Base-by-base conservation (phyloP, 2,797 vertebrate species). In the Sciurus carolinensis region DNA sequence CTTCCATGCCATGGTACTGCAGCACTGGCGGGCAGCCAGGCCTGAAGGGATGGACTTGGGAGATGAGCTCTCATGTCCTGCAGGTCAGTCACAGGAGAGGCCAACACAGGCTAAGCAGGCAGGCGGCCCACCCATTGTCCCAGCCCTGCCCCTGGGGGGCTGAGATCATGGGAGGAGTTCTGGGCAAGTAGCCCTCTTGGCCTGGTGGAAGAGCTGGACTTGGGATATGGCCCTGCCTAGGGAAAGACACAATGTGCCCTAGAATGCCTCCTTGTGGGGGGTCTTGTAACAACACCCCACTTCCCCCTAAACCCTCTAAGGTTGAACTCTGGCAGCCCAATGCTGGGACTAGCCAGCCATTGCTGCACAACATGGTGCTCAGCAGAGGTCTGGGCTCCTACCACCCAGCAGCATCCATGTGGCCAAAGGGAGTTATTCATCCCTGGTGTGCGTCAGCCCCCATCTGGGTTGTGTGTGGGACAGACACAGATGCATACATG, bases 381-480 rank as follows among this genome's bases (percentile, higher is more conserved):
- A 81, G 79, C 54, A 64, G 47, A 96, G 85, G 62, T 87, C 81
- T 94, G 80, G 72, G 59, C 73, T 94, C 88, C 86, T 81, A 66
- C 71, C 81, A 22, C 79, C 54, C 76, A 57, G 75, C 79, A 84
- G 24, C 87, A 75, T 84, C 96, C 90, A 54, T 95, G 96, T 94
- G 91, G 95, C 96, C 96, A 96, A 57, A 90, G 75, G 11, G 28
- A 97, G 77, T 97, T 97, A 96, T 97, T 97, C 95, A 96, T 96
- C 93, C 75, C 42, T 67, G 75, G 87, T 2, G 0, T 95, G 93
- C 33, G 87, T 90, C 95, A 97, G 67, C 89, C 75, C 96, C 95
- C 97, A 95, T 98, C 95, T 97, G 97, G 94, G 90, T 94, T 95
- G 72, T 95, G 93, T 97, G 95, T 71, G 93, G 95, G 89, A 95